Base-by-base conservation (phyloP, 2,113 vertebrate species). In the Myxocyprinus asiaticus region DNA sequence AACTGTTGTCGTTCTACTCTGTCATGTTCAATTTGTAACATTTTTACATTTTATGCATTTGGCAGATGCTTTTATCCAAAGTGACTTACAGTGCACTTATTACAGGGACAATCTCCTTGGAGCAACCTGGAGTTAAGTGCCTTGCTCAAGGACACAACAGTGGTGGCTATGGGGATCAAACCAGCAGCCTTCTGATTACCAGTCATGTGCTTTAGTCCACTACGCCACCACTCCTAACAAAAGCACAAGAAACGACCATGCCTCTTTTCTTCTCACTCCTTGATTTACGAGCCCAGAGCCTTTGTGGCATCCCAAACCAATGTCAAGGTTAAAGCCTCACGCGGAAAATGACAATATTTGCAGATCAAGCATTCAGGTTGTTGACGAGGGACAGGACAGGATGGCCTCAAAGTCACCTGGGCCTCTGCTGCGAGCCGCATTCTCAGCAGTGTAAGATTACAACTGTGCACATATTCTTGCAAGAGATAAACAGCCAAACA, bases 331-430 rank as follows among this genome's bases (percentile, higher is more conserved):
- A 83, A 7, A 81, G 61, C 1, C 78, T 81, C 9, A 44, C 51
- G 66, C 79, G 78, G 86, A 50, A 84, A 88, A 86, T 78, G 78
- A 77, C 84, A 86, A 89, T 90, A 87, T 91, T 91, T 91, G 87
- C 88, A 89, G 89, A 86, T 84, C 83, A 88, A 86, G 88, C 90
- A 89, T 85, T 83, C 67, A 56, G 81, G 82, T 77, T 91, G 90
- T 90, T 88, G 85, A 88, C 82, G 43, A 80, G 81, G 65, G 75
- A 66, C 22, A 33, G 22, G 22, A 33, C 5, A 66, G 58, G 58
- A 14, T 76, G 79, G n/a, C 48, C 48, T 75, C 45, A 75, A 79
- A 66, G 63, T 74, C 66, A 71, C 59, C 56, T 61, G 51, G 62
- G 14, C 55, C 47, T 58, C 22, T 33, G 22, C 22, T 33, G 22